These are phyloP conservation scores for Hoplostethus atlanticus DNA, from an alignment of 2,797 vertebrate genomes.

Conservation along the genomic window DNA sequence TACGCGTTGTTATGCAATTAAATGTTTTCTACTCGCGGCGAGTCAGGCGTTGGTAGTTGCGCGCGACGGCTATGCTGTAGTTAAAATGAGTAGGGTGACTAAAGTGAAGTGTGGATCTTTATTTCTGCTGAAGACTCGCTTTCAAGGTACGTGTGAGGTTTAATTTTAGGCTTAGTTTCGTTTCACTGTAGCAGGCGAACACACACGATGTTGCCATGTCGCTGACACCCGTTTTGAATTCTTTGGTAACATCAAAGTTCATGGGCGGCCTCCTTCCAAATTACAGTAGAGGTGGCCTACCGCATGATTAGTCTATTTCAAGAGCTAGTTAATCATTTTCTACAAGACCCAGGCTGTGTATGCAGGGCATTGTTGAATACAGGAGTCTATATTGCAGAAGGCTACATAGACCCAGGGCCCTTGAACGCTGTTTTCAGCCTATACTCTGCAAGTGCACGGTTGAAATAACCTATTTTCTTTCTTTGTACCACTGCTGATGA, in stretches of 20 bases:
- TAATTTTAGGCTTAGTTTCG: constrained; percentile 30
- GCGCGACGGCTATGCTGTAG: constrained; percentile 43
- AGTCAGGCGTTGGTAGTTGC: constrained; percentile 40
- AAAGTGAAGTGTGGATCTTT: constrained; percentile 59
- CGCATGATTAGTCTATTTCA: constrained; percentile 16
- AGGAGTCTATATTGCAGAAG: neutral
- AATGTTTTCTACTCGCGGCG: constrained; percentile 52
- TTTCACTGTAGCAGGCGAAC: constrained; percentile 25
- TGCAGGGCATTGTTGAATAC: neutral
- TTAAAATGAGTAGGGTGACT: constrained; percentile 45
- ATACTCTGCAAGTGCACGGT: constrained; percentile 57
- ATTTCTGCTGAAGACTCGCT: constrained; percentile 46
- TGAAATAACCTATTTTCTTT: constrained; percentile 65
- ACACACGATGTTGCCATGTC: constrained; percentile 13
- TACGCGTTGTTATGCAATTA: constrained; percentile 73
- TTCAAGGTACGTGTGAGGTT: constrained; percentile 77
- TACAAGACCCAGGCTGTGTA: constrained; percentile 4
- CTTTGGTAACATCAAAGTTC: constrained; percentile 62
- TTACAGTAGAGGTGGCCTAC: constrained; percentile 11
- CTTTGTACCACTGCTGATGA: constrained; percentile 38
- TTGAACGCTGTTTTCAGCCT: constrained; percentile 67
- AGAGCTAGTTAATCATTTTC: constrained; percentile 41
- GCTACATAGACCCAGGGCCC: constrained; percentile 33
- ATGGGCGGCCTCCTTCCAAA: constrained; percentile 21
- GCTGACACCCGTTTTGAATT: constrained; percentile 13